Base-by-base conservation (phyloP, 2,797 vertebrate genomes). In the Sebastes itinus region DNA sequence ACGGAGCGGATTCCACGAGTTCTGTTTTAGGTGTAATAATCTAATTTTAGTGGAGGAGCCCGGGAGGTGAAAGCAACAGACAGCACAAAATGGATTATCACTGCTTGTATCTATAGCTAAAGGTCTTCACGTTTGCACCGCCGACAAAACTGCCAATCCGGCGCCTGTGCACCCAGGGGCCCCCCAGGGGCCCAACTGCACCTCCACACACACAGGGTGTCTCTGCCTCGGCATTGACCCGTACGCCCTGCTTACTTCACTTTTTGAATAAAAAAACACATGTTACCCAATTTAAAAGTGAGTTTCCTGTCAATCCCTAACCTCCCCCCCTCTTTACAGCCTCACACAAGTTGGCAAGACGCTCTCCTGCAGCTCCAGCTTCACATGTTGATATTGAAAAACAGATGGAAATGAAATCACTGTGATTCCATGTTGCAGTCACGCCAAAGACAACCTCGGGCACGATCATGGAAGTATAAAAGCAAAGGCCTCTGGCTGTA, bases 341-440 rank as follows among this genome's bases (percentile, higher is more conserved):
- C 83, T 89, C 84, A 80, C 77, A 77, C 88, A 89, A 87, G 90
- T 93, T 95, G 95, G 92, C 93, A 92, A 55, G 87, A 79, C 75
- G 68, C 83, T 93, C 81, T 82, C 81, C 82, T 30, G 70, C 87
- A 90, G 89, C 88, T 90, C 90, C 69, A 52, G 81, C 87, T 90
- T 92, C 88, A 93, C 90, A 78, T 92, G 91, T 89, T 86, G 87
- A 91, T 91, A 92, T 93, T 92, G 89, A 93, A 92, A 95, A 95
- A 93, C 95, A 95, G 94, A 95, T 95, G 96, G 94, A 90, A 88
- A 94, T 91, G 82, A 95, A 95, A 94, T 95, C 92, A 92, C 71
- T 76, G 84, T 75, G 87, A 93, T 92, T 92, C 90, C 74, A 79
- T 65, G 81, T 87, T 88, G 79, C 83, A 77, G 33, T 75, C 55